phyloP scores from a whole-genome alignment of 2,113 vertebrate species.

The Myrmecobius fasciatus region DNA sequence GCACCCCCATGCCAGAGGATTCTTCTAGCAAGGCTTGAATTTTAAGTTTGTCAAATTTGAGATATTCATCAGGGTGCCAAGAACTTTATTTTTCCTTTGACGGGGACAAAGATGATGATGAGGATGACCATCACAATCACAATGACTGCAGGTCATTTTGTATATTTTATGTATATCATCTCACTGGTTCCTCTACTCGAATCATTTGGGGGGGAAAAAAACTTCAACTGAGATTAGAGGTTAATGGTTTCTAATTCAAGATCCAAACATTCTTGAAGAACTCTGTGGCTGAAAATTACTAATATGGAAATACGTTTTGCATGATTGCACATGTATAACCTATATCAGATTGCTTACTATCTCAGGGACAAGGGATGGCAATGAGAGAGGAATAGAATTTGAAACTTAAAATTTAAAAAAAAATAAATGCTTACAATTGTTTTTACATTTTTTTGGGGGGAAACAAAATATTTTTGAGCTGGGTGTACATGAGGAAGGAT shows the following conservation, averaged over 20 bases:
- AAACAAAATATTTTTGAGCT: not conserved
- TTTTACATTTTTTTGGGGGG: not conserved
- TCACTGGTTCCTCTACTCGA: not conserved
- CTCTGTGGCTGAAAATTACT: not conserved
- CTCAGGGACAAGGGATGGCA: not conserved
- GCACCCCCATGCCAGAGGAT: not conserved
- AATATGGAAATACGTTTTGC: not conserved
- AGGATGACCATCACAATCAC: too few species aligned
- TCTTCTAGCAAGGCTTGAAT: not conserved
- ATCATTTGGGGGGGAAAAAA: not conserved
- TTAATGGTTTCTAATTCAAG: not conserved
- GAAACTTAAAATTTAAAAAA: not conserved
- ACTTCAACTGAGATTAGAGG: not conserved
- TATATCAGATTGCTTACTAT: not conserved
- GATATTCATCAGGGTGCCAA: not conserved
- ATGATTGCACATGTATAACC: not conserved
- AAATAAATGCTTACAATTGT: not conserved
- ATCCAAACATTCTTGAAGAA: constrained; percentile 48
- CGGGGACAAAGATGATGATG: too few species aligned
- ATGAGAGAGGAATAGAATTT: not conserved
- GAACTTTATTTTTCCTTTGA: constrained; percentile 9
- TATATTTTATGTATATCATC: too few species aligned
- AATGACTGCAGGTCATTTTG: too few species aligned
- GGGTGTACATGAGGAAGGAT: not conserved
- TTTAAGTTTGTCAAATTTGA: not conserved